Evolutionary conservation across 2,888 invertebrate genomes (phyloP), one percentile per base, ranked within the genome.

Genomic region (Leptinotarsa haldemani): DNA sequence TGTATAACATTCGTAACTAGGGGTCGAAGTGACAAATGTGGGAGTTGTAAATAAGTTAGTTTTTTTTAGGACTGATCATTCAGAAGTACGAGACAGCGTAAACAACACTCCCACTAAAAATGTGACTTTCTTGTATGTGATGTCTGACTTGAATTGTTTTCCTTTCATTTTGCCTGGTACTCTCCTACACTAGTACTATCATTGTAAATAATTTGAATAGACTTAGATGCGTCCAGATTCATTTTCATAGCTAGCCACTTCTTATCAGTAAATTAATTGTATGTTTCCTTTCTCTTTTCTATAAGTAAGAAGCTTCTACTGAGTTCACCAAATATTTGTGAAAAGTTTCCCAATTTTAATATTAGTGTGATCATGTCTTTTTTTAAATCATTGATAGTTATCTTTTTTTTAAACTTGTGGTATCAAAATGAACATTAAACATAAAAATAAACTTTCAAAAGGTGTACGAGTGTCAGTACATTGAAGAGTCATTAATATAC

Each of bases 341-440:
- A 84, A 85, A 85, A 84, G 81, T 83, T 84, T 83, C 82, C 82
- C 40, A 85, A 83, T 83, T 84, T 83, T 86, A 88, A 87, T 87
- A 88, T 87, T 87, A 88, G 87, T 85, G 84, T 84, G 85, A 85
- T 85, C 85, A 85, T 84, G 85, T 84, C 85, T 83, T 73, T 71
- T 72, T 71, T 74, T 69, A 68, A 30, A 73, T 75, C 71, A 68
- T 30, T 30, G 74, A 67, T 77, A 74, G 53, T 56, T 48, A 73
- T 67, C 71, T 56, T 70, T 22, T 71, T 25, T 30, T 30, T 9
- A 7, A 2, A 30, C 9, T 40, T 40, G 40, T 7, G 30, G 30
- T 40, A 40, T 40, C 40, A 40, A 40, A 40, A 40, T 40, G 40
- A 40, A 40, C 2, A 40, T 40, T 40, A 9, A 40, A 40, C 9